Evolutionary conservation across 2,113 vertebrate genomes (phyloP).

Genomic region (Glareola pratincola): DNA sequence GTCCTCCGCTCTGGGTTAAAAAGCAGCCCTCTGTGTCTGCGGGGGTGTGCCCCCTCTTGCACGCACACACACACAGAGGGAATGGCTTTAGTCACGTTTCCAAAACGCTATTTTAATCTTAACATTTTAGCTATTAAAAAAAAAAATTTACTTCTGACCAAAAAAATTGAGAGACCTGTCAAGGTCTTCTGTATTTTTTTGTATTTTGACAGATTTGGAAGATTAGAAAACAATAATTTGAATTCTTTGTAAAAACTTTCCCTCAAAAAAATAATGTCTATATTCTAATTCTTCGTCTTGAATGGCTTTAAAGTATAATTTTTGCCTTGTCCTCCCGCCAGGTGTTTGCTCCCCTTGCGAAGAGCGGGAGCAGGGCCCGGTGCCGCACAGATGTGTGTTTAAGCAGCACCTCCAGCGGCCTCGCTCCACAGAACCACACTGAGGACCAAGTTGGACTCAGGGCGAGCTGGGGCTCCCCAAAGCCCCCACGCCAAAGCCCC

Average conservation of each 20-base stretch:
- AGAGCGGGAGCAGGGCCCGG: neutral
- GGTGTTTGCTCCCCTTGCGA: neutral
- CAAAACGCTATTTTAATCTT: neutral
- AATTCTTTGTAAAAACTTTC: neutral
- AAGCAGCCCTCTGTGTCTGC: neutral
- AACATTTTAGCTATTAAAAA: neutral
- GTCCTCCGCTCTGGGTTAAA: neutral
- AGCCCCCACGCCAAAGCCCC: rapidly evolving
- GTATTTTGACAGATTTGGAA: neutral
- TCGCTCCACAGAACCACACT: neutral
- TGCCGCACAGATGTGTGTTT: neutral
- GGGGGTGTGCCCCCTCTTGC: neutral
- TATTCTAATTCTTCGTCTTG: neutral
- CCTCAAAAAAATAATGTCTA: neutral
- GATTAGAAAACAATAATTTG: neutral
- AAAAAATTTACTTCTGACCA: neutral
- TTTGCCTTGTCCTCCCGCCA: neutral
- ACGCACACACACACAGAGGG: neutral
- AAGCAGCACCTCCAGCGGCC: neutral
- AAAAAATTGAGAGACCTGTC: neutral
- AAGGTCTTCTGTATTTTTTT: neutral
- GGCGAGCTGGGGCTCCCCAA: neutral
- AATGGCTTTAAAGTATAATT: neutral
- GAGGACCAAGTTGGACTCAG: neutral
- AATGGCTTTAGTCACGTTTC: neutral